These are phyloP conservation scores for Syngnathus rostellatus DNA, from an alignment of 2,797 vertebrate species.

Conservation along the genomic window DNA sequence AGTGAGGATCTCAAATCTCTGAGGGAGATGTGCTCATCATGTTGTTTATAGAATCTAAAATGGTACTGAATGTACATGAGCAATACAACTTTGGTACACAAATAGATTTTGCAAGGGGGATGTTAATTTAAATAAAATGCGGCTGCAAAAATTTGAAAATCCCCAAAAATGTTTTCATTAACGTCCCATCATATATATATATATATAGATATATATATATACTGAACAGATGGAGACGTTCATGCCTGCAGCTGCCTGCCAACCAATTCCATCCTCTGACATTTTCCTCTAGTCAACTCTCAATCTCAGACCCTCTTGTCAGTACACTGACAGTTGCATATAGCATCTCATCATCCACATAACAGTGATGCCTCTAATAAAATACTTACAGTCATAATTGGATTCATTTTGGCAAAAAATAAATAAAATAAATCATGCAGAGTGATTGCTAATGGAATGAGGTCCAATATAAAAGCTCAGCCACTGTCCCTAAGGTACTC, in stretches of 20 bases:
- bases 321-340: slow-evolving; percentile 24
- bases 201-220: slow-evolving; percentile 9
- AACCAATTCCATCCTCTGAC: slow-evolving; percentile 39
- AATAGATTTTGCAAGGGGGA: too few species aligned
- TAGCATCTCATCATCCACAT: slow-evolving; percentile 18
- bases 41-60: too few species aligned
- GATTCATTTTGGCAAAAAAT: not conserved
- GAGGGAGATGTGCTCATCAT: too few species aligned
- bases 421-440: not conserved
- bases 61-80: too few species aligned
- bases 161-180: not conserved
- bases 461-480: not conserved
- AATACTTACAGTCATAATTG: slow-evolving; percentile 7
- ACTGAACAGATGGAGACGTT: slow-evolving; percentile 44
- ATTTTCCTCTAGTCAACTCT: slow-evolving; percentile 5
- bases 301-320: slow-evolving; percentile 12
- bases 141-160: too few species aligned
- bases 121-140: too few species aligned
- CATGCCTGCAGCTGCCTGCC: slow-evolving; percentile 34
- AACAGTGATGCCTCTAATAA: not conserved
- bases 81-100: too few species aligned
- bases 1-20: too few species aligned
- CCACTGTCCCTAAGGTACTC: not conserved
- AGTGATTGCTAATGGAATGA: not conserved
- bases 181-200: slow-evolving; percentile 1